Base-by-base conservation (phyloP, 1,140 invertebrate genomes). In the Brachystomella parvula region DNA sequence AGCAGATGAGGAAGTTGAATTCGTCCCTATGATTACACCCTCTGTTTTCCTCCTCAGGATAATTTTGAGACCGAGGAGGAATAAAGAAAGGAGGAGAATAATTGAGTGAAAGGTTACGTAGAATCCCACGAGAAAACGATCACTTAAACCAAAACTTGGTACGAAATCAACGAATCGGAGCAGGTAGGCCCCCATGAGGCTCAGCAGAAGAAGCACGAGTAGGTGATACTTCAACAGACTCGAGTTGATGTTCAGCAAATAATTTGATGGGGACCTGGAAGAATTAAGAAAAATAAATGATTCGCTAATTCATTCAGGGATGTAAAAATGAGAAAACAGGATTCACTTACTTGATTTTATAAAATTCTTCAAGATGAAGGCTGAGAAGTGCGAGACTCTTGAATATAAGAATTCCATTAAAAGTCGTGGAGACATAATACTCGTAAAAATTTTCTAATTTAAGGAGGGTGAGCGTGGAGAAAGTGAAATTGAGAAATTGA, bases 321-420 rank as follows among this genome's bases (percentile, higher is more conserved):
- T n/a, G 9, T 44, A 12, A 44, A 12, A 24, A 26, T 53, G 12
- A 6, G 24, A 24, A 9, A 53, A 15, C 12, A 53, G 12, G 49
- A 12, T 66, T 65, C 47, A 31, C 49, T 65, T 66, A 28, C 57
- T 68, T 68, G 32, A 58, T 35, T 57, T 64, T 64, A 47, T 62
- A 30, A 47, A 66, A 66, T 66, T 66, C 59, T 66, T 66, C 60
- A 30, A 66, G 47, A 61, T 58, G 30, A 26, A 47, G 60, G 17
- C 59, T 61, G 21, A 60, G 33, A 12, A 60, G 15, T 28, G 29
- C 15, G 26, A 58, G 63, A 31, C 49, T 58, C 28, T 58, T 65
- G 9, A 58, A 58, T 58, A 65, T 21, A 32, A 58, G n/a, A n/a
- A 65, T 29, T 47, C 30, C 15, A 28, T 60, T n/a, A 28, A 66